Evolutionary conservation across 1,140 invertebrate species (phyloP).

Genomic region (Conus betulinus): DNA sequence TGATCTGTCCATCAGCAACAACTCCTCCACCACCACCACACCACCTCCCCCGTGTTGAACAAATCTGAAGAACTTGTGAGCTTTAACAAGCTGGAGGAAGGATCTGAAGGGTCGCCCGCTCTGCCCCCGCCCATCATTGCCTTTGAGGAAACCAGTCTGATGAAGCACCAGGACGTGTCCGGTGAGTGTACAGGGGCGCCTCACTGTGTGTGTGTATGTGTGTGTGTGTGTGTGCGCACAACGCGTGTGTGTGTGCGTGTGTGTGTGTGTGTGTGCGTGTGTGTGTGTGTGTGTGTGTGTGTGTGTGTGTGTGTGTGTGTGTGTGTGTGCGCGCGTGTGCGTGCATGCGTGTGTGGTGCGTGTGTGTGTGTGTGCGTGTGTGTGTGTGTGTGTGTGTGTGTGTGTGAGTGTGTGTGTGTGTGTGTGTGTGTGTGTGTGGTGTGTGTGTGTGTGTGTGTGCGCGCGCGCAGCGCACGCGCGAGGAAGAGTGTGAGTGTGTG

Average conservation of each 20-base stretch:
- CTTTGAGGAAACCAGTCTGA: slow-evolving; percentile 66
- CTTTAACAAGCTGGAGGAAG: slow-evolving; percentile 58
- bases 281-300: background rate
- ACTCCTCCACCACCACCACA: slow-evolving; percentile 41
- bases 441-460: no score
- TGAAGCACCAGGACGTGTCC: slow-evolving; percentile 64
- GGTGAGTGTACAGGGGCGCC: slow-evolving; percentile 42
- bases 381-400: no score
- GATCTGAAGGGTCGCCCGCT: slow-evolving; percentile 42
- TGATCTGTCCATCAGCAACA: slow-evolving; percentile 59
- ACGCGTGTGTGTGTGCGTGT: no score
- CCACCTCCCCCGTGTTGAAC: slow-evolving; percentile 39
- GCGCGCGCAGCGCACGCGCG: no score
- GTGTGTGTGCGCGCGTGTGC: no score
- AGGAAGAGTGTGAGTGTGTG: no score
- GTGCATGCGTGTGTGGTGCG: no score
- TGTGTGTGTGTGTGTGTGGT: no score
- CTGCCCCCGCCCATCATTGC: slow-evolving; percentile 62
- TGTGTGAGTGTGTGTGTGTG: no score
- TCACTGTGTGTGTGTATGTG: background rate
- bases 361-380: no score
- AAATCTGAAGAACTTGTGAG: slow-evolving; percentile 60
- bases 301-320: no score
- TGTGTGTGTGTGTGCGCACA: no score
- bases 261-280: background rate